A percentile compares a stretch with the other conserved stretches of the same genome.
Evolutionary conservation across 2,797 vertebrate genomes (phyloP).

Genomic region (Aulostomus chinensis): DNA sequence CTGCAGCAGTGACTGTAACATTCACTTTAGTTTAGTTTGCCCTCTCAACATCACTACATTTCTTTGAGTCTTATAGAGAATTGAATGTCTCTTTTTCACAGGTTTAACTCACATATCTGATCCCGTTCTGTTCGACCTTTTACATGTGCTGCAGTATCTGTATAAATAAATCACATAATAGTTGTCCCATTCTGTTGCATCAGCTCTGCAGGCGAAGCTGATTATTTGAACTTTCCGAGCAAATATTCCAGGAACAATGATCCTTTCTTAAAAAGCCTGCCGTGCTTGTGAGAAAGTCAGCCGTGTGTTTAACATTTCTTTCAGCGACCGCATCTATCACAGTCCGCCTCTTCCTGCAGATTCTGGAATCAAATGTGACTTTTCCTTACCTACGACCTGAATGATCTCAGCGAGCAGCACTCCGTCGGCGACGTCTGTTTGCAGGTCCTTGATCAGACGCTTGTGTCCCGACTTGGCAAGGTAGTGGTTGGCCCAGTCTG

Average conservation of each 20-base stretch:
- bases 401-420: constrained; percentile 97
- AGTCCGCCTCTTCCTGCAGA: background rate
- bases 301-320: background rate
- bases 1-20: too few species aligned
- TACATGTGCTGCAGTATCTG: too few species aligned
- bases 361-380: background rate
- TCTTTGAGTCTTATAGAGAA: too few species aligned
- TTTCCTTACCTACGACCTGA: constrained; percentile 93
- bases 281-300: background rate
- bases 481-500: constrained; percentile 99
- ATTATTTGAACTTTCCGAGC: background rate
- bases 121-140: too few species aligned
- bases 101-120: too few species aligned
- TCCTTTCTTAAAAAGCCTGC: background rate
- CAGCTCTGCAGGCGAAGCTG: too few species aligned
- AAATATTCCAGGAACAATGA: background rate
- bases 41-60: too few species aligned
- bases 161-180: too few species aligned
- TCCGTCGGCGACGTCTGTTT: constrained; percentile 95
- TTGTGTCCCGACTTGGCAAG: constrained; percentile 96
- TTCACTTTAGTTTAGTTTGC: too few species aligned
- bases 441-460: constrained; percentile 95
- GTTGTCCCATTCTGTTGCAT: too few species aligned
- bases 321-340: background rate
- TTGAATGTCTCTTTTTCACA: too few species aligned